phyloP scores from a whole-genome alignment of 2,113 vertebrate species.

The Oxyruncus cristatus region DNA sequence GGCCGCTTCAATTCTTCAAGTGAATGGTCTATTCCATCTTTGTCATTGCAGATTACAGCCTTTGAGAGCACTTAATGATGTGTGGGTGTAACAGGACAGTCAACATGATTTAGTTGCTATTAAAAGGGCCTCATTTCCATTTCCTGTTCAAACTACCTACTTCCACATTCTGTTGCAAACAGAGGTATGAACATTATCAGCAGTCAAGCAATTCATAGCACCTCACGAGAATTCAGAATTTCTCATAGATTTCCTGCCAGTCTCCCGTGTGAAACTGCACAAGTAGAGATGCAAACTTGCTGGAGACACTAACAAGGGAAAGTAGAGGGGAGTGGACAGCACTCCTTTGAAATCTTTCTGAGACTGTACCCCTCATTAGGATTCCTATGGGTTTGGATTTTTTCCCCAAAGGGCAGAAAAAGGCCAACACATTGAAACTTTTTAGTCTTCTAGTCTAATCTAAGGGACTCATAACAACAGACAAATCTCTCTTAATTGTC shows the following conservation, averaged over 20 bases:
- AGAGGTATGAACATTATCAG: background rate
- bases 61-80: background rate
- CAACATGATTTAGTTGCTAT: background rate
- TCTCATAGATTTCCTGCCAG: background rate
- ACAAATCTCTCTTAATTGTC: conserved; percentile 32
- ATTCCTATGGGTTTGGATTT: background rate
- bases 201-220: background rate
- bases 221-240: background rate
- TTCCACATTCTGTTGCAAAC: background rate
- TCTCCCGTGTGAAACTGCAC: background rate
- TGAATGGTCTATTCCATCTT: background rate
- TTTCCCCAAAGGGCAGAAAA: background rate
- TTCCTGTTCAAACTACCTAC: background rate
- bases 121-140: background rate
- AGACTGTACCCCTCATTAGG: background rate
- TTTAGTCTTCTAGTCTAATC: conserved; percentile 22
- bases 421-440: background rate
- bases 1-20: background rate
- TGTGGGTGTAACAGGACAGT: background rate
- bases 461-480: background rate
- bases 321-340: background rate
- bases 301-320: background rate
- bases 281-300: background rate
- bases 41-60: background rate
- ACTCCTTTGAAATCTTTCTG: background rate